Evolutionary conservation across 2,888 invertebrate species (phyloP), one percentile per base, ranked within the genome.

Genomic region (Calliopum simillimum): DNA sequence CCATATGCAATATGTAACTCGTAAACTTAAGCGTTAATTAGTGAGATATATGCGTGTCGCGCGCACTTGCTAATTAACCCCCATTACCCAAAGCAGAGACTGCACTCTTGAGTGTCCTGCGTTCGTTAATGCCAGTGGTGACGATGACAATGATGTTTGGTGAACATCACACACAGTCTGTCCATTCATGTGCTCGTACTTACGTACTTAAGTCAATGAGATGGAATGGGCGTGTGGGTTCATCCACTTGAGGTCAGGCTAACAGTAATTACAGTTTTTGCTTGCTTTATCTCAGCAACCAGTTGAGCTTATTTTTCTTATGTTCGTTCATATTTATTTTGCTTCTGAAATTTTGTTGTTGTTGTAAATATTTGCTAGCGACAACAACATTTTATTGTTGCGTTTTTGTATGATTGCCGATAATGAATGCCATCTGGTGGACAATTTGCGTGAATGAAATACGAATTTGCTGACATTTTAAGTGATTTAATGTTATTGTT

Each of bases 401-500:
- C 8, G 78, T 77, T 81, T 81, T 79, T 82, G 81, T 78, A 80
- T 80, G 81, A 78, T 79, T 81, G 81, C 80, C 80, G 78, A 79
- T 83, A 82, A 83, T 83, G 79, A 78, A 76, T 76, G 77, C 79
- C 81, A 83, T 83, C 84, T 84, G 83, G 78, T 76, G 73, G 71
- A 74, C 75, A 72, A 58, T 58, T 44, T 23, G 55, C 33, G 46
- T 21, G 55, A 63, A 62, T 56, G 56, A 69, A 69, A 58, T 56
- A 64, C 53, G 66, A 59, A 67, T 74, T 73, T 74, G 76, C 78
- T 82, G 82, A 82, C 83, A 83, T 81, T 81, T 82, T 78, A 82
- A 83, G 84, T 82, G 84, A 83, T 82, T 82, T 82, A 82, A 83
- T 81, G 82, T 82, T 79, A 83, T 81, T 79, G 83, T 80, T 79